Evolutionary conservation across 2,797 vertebrate genomes (phyloP).

Genomic region (Varecia variegata): DNA sequence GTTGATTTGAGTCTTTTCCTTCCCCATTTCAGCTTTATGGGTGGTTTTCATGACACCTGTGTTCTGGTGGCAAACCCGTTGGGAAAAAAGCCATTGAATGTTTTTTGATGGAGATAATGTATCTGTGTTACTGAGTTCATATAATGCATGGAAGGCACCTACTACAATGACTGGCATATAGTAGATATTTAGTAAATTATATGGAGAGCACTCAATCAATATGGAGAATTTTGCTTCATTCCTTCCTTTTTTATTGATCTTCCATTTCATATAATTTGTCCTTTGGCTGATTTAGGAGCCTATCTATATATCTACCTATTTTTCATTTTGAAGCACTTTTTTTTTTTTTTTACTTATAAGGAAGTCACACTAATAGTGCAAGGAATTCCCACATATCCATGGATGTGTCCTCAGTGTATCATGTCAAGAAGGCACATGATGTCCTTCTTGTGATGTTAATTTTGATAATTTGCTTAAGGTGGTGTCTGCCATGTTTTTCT

Average conservation of each 20-base stretch:
- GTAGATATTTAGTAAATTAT: neutral
- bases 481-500: neutral
- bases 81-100: neutral
- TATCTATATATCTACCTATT: neutral
- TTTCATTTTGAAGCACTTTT: neutral
- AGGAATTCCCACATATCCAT: neutral
- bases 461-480: neutral
- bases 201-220: neutral
- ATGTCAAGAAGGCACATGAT: neutral
- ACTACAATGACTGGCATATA: neutral
- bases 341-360: neutral
- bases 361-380: neutral
- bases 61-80: too few species aligned
- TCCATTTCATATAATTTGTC: neutral
- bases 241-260: neutral
- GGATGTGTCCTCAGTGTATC: neutral
- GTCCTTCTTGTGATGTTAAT: neutral
- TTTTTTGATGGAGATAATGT: neutral
- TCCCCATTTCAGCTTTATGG: too few species aligned
- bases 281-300: slow-evolving; percentile 6
- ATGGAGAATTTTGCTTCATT: neutral
- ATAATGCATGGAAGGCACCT: neutral
- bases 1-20: too few species aligned
- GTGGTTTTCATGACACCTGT: too few species aligned
- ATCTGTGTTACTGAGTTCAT: neutral